Conservation (phyloP, 2,113 vertebrate species). For the Cyanocitta stelleri region DNA sequence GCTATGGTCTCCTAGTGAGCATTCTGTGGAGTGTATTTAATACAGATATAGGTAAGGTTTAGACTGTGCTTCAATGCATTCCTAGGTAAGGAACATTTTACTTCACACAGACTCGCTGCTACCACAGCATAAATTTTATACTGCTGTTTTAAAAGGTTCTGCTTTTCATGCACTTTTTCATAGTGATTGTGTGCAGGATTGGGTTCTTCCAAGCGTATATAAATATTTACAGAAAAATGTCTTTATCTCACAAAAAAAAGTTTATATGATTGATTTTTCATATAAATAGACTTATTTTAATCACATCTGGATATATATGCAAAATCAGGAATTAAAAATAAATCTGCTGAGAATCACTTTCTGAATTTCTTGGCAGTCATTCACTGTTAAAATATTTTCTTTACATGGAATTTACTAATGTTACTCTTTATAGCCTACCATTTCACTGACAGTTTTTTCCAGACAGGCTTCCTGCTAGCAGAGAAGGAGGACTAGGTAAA, state of each 20-base stretch:
- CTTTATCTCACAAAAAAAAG: not conserved
- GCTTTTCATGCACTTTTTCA: not conserved
- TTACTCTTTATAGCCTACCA: not conserved
- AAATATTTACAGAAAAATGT: not conserved
- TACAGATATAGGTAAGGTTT: not conserved
- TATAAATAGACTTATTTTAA: not conserved
- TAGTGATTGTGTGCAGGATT: not conserved
- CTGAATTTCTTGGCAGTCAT: slow-evolving; percentile 6
- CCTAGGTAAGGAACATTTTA: not conserved
- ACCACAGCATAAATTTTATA: not conserved
- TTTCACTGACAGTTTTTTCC: not conserved
- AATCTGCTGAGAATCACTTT: not conserved
- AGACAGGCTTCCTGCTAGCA: not conserved
- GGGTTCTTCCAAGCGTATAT: not conserved
- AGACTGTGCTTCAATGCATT: not conserved
- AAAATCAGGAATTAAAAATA: slow-evolving; percentile 21
- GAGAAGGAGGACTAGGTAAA: not conserved
- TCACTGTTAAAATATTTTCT: slow-evolving; percentile 37
- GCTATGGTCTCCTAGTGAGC: not conserved
- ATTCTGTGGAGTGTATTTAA: not conserved
- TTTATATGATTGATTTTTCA: not conserved
- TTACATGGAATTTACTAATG: not conserved
- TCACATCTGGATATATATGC: not conserved
- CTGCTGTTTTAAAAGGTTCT: not conserved
- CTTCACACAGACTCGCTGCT: not conserved